Evolutionary conservation across 2,888 invertebrate genomes (phyloP).

Genomic region (Microdon myrmicae): DNA sequence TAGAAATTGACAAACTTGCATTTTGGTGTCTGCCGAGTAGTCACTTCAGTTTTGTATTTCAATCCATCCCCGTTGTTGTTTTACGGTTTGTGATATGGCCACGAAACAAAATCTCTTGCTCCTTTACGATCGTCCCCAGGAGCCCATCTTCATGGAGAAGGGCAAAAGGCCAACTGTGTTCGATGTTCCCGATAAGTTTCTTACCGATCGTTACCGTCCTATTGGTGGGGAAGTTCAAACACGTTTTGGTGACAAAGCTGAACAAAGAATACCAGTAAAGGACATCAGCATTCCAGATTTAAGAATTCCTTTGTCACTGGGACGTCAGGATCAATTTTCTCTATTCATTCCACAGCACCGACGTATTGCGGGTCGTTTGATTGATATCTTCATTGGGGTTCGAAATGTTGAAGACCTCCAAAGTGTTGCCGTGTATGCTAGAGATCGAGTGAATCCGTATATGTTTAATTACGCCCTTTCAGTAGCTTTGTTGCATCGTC

Average conservation of each 20-base stretch:
- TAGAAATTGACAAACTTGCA: constrained; percentile 28
- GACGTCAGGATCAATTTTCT: constrained; percentile 73
- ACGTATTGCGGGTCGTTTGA: constrained; percentile 72
- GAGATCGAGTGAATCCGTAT: constrained; percentile 78
- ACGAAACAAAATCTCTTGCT: constrained; percentile 69
- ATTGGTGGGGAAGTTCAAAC: constrained; percentile 67
- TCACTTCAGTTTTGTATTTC: too few species aligned
- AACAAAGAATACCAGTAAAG: constrained; percentile 68
- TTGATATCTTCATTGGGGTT: constrained; percentile 74
- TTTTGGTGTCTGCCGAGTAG: neutral
- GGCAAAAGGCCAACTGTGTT: constrained; percentile 71
- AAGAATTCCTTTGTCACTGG: constrained; percentile 70
- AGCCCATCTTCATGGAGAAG: constrained; percentile 79
- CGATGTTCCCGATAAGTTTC: constrained; percentile 71
- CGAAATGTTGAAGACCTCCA: constrained; percentile 75
- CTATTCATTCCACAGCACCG: constrained; percentile 75
- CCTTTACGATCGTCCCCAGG: constrained; percentile 77
- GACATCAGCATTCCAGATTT: constrained; percentile 73
- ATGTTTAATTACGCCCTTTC: constrained; percentile 81
- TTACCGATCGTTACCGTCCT: constrained; percentile 67
- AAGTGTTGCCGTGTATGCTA: constrained; percentile 73
- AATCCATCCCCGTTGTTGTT: too few species aligned
- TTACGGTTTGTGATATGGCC: too few species aligned
- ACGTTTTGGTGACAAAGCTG: constrained; percentile 70
- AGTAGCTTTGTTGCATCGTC: constrained; percentile 75